These are phyloP conservation scores for Saccopteryx bilineata DNA, from an alignment of 2,113 vertebrate genomes.

Conservation along the genomic window DNA sequence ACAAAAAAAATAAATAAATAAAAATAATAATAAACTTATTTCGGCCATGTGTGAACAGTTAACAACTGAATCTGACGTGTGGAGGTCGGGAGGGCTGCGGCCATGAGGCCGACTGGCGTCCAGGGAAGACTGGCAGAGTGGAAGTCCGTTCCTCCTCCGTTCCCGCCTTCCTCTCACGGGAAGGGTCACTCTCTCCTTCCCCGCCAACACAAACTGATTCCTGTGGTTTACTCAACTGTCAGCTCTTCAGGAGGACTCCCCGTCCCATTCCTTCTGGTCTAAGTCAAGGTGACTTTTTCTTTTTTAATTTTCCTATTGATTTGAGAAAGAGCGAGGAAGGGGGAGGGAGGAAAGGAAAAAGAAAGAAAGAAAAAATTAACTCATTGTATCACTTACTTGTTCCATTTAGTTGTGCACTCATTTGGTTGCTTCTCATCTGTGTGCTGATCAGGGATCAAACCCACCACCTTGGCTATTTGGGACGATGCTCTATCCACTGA, in stretches of 20 bases:
- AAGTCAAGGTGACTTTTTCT: background rate
- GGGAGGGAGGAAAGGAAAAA: too few relatives aligned
- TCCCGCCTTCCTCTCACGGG: background rate
- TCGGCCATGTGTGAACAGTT: background rate
- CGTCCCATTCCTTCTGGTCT: background rate
- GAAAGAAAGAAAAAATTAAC: too few relatives aligned
- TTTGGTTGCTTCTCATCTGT: too few relatives aligned
- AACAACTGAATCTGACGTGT: rapidly evolving
- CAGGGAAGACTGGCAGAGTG: background rate
- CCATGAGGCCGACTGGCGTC: rapidly evolving
- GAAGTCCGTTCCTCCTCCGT: rapidly evolving
- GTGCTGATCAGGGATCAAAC: too few relatives aligned
- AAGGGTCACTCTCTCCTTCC: rapidly evolving
- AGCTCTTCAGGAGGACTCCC: background rate
- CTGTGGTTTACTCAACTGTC: background rate
- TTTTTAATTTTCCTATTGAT: too few relatives aligned
- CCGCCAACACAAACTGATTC: rapidly evolving
- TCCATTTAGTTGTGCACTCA: too few relatives aligned
- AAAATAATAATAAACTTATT: background rate
- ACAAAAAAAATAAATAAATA: too few relatives aligned
- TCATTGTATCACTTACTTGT: too few relatives aligned
- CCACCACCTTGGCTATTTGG: too few relatives aligned
- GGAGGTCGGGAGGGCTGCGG: rapidly evolving
- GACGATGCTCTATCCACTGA: too few relatives aligned
- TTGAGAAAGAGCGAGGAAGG: too few relatives aligned